These are phyloP conservation scores for Hyperoodon ampullatus DNA, from an alignment of 2,113 vertebrate species.

Conservation along the genomic window DNA sequence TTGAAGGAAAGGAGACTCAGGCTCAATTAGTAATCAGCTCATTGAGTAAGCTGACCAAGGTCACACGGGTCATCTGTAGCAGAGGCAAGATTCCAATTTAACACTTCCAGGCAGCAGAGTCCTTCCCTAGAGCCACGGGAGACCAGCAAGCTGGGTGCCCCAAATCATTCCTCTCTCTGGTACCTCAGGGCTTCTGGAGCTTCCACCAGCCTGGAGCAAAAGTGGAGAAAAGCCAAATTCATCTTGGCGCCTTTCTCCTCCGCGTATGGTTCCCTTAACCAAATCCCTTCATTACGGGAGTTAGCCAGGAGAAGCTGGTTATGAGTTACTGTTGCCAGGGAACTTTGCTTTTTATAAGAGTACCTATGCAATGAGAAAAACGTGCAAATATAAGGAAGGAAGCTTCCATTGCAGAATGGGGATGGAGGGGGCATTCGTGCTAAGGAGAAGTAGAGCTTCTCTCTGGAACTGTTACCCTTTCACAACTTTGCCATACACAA, in stretches of 20 bases:
- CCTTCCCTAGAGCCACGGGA: accelerated
- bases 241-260: neutral
- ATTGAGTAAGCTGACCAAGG: neutral
- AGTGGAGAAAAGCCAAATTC: neutral
- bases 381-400: neutral
- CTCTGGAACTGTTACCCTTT: neutral
- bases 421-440: neutral
- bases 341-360: neutral
- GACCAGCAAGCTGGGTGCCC: neutral
- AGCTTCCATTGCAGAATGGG: neutral
- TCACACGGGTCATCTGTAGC: neutral
- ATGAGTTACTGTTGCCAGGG: neutral
- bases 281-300: neutral
- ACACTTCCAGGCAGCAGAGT: neutral
- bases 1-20: neutral
- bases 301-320: neutral
- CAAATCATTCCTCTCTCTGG: neutral
- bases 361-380: neutral
- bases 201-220: neutral
- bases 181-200: neutral
- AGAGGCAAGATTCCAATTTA: neutral
- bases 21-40: neutral
- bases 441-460: neutral
- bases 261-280: neutral
- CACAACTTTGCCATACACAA: neutral